Conservation (phyloP, 2,113 vertebrate genomes). For the Cephalopterus ornatus region DNA sequence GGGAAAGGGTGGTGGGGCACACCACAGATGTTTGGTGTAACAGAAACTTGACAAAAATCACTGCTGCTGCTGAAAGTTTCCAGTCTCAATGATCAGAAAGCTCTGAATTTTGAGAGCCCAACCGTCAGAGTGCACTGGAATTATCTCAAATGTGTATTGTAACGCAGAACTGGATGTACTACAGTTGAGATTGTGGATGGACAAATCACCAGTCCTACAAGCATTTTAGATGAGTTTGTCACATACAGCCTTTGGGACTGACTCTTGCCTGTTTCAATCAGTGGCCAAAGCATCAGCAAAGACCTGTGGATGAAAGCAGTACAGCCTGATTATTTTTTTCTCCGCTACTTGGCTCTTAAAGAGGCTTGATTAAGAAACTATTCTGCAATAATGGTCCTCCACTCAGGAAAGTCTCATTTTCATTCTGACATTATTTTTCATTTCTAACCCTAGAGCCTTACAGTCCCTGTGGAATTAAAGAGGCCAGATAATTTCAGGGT, state of each 20-base stretch:
- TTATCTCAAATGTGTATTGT: constrained; percentile 13
- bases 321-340: neutral
- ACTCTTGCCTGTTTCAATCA: neutral
- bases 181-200: neutral
- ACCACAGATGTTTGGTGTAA: constrained; percentile 77
- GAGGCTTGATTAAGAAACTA: constrained; percentile 53
- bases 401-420: constrained; percentile 66
- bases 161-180: constrained; percentile 41
- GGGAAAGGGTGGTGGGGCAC: constrained; percentile 78
- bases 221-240: neutral
- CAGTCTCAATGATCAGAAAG: constrained; percentile 53
- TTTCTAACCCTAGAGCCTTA: constrained; percentile 72
- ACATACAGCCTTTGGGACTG: neutral
- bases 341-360: neutral
- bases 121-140: constrained; percentile 44
- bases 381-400: constrained; percentile 57
- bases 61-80: constrained; percentile 55
- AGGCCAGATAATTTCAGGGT: constrained; percentile 82
- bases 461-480: constrained; percentile 65
- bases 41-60: constrained; percentile 61
- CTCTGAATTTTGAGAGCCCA: constrained; percentile 50
- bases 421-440: constrained; percentile 72
- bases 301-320: neutral
- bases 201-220: neutral
- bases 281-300: neutral